Base-by-base conservation (phyloP, 2,113 vertebrate genomes). In the Miniopterus natalensis region DNA sequence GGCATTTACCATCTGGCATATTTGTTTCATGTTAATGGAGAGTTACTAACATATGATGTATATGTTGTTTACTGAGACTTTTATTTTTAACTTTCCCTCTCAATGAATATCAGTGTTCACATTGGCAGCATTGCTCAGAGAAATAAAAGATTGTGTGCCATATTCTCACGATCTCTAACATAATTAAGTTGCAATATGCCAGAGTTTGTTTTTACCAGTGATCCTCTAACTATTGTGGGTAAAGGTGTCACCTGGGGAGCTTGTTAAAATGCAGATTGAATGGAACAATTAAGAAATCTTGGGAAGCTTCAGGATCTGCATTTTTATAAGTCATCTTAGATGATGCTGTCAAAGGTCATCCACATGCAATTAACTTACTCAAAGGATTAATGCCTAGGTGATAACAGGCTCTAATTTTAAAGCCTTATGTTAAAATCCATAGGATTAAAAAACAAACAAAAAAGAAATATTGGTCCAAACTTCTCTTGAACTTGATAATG, bases 1-100 rank as follows among this genome's bases (percentile, higher is more conserved):
- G 87, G 14, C 84, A 96, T 95, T 97, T 95, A 63, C 95, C 97
- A 95, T 96, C 94, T 97, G 97, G 79, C 49, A 75, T 84, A 90
- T 96, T 57, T 92, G 51, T 73, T 92, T 96, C 84, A 92, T 59
- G 87, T 84, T 88, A 97, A 95, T 79, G 71, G 51, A 74, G 65
- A 97, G 63, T 57, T 92, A 87, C 90, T 73, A 84, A 89, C 65
- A 88, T 95, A 95, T 93, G 87, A 95, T 87, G 66, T 68, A 89
- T 93, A 93, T 88, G 68, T 70, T 63, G 42, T 57, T 92, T 83
- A 85, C 78, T 63, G 89, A 93, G 68, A 84, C 40, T 95, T 95
- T 96, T 53, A 95, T 83, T 96, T 95, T 92, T 91, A 95, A 75
- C 57, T 95, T 87, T 75, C 8, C 53, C 51, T 92, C 36, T 84